These are phyloP conservation scores for Anniella stebbinsi DNA, from an alignment of 2,797 vertebrate species.

Conservation along the genomic window DNA sequence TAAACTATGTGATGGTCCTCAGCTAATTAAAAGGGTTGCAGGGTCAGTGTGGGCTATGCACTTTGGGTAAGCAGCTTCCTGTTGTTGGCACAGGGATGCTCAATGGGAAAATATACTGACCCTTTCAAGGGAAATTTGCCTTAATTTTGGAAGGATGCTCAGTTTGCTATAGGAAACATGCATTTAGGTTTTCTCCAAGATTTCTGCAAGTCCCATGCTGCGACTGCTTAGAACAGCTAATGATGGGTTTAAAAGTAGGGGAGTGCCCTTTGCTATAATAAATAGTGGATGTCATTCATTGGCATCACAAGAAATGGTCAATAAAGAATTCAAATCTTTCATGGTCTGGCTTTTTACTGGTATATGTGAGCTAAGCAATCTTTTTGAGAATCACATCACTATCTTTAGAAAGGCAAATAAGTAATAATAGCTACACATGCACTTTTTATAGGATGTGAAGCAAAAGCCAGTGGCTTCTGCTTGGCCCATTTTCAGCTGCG, in stretches of 20 bases:
- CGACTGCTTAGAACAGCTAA: not conserved
- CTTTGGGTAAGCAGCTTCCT: not conserved
- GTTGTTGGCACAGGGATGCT: too few relatives aligned
- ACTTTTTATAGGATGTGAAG: conserved; percentile 17
- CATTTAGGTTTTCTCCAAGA: not conserved
- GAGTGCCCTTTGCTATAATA: conserved; percentile 26
- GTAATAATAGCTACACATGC: not conserved
- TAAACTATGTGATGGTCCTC: not conserved
- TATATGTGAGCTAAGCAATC: not conserved
- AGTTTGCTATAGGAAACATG: not conserved
- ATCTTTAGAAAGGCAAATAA: conserved; percentile 20
- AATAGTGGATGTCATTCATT: conserved; percentile 37
- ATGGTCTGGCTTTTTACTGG: not conserved
- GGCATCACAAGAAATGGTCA: not conserved
- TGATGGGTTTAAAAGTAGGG: not conserved
- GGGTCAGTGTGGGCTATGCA: not conserved
- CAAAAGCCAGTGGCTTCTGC: fast-evolving
- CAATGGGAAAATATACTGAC: not conserved
- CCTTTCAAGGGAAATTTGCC: not conserved
- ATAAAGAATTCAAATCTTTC: conserved; percentile 44
- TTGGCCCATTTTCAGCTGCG: not conserved
- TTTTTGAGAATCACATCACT: not conserved
- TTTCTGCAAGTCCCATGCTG: not conserved
- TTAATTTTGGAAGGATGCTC: not conserved
- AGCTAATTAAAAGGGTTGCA: not conserved